phyloP scores from a whole-genome alignment of 1,140 invertebrate species.

The Drosophila miranda region DNA sequence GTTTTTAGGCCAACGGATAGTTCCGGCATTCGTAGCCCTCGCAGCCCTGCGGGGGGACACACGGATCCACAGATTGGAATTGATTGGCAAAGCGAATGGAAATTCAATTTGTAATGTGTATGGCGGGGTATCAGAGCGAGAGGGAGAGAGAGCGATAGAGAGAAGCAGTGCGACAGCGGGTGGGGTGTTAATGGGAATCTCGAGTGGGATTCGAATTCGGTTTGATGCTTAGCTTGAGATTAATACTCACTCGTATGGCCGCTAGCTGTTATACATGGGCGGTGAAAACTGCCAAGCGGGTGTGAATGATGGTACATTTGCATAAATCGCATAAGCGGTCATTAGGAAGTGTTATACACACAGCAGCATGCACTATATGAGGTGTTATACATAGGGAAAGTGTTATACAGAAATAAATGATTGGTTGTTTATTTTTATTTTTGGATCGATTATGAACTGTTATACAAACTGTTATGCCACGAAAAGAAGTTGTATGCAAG shows the following conservation, averaged over 20 bases:
- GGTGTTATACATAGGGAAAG: neutral
- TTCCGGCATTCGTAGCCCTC: constrained; percentile 69
- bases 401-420: neutral
- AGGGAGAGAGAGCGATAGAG: neutral
- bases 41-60: constrained; percentile 41
- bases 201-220: constrained; percentile 2
- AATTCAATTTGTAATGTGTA: constrained; percentile 66
- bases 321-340: constrained; percentile 17
- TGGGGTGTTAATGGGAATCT: constrained; percentile 21
- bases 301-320: constrained; percentile 28
- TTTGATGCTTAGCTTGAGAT: constrained; percentile 21
- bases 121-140: neutral
- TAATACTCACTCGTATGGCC: constrained; percentile 1
- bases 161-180: constrained; percentile 4
- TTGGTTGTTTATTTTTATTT: neutral
- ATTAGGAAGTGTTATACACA: constrained; percentile 7
- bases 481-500: neutral
- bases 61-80: constrained; percentile 55
- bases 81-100: constrained; percentile 73
- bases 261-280: constrained; percentile 35
- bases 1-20: constrained; percentile 63
- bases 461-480: too few relatives aligned
- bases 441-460: neutral
- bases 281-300: constrained; percentile 26
- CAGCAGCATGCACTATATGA: constrained; percentile 1